A percentile compares a stretch with the other conserved stretches of the same genome.
Conservation (phyloP, 2,113 vertebrate genomes). For the Rynchops niger region DNA sequence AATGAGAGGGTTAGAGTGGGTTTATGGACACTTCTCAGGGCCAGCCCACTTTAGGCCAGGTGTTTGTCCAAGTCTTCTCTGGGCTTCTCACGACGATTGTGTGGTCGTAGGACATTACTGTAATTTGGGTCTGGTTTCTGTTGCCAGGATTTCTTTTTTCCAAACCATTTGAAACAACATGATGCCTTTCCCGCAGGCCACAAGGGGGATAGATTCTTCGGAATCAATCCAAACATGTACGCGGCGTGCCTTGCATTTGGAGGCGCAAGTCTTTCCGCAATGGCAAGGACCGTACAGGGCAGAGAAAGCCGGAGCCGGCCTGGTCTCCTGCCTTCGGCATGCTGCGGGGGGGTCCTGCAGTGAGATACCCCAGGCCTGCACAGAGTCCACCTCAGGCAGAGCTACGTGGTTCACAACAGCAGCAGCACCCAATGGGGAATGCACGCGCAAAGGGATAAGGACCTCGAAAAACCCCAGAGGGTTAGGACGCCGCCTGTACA, state of each 20-base stretch:
- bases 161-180: not conserved
- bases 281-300: not conserved
- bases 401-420: not conserved
- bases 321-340: not conserved
- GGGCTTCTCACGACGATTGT: not conserved
- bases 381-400: not conserved
- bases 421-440: not conserved
- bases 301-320: not conserved
- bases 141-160: not conserved
- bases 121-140: not conserved
- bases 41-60: not conserved
- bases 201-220: fast-evolving
- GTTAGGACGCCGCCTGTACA: not conserved
- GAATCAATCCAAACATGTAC: not conserved
- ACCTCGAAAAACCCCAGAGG: not conserved
- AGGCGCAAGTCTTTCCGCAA: not conserved
- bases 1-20: not conserved
- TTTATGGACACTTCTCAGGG: not conserved
- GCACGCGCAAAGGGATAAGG: not conserved
- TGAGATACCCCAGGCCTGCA: not conserved
- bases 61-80: not conserved
- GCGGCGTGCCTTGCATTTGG: not conserved
- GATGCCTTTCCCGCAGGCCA: not conserved
- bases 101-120: not conserved
- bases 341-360: not conserved